Evolutionary conservation across 2,888 invertebrate species (phyloP), one percentile per base, ranked within the genome.

Genomic region (Orthonevra nobilis): DNA sequence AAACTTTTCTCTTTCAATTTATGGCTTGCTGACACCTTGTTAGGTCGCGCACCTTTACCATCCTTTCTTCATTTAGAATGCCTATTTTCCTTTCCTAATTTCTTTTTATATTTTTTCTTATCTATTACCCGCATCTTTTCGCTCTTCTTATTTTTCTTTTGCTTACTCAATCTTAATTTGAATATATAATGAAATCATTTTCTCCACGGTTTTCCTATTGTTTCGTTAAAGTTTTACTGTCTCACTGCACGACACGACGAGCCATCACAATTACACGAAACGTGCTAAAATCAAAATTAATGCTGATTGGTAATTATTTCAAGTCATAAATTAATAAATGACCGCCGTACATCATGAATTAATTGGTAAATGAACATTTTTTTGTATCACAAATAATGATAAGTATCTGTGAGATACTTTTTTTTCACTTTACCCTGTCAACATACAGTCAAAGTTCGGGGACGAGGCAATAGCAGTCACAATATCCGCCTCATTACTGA

Each of bases 241-340:
- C 54, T 61, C 50, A 12, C 14, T 17, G 38, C 54, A 44, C 17
- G 19, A 30, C 23, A 23, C 5, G n/a, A n/a, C n/a, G 23, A 23
- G 23, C 5, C 3, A 23, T 4, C 5, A 23, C 3, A 23, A 23
- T 10, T 3, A 23, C 30, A 50, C 12, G 34, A 40, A 52, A 74
- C 52, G 44, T 54, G 44, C 42, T 34, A 20, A 56, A 61, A 75
- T 75, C 40, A 56, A 69, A 56, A 61, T 75, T 69, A 56, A 75
- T 69, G 46, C 61, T 69, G 69, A 69, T 69, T 69, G 61, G 61
- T 42, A 69, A 68, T 68, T 40, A 69, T 46, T 60, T 23, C 3
- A 4, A 23, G 3, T 3, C 5, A 23, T 5, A 23, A 4, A 23
- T 23, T 4, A 3, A 23, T 23, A 23, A 4, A 5, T 23, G 5